A percentile compares a stretch with the other conserved stretches of the same genome.
These are phyloP conservation scores for Balaeniceps rex DNA, from an alignment of 2,113 vertebrate species.

Conservation along the genomic window DNA sequence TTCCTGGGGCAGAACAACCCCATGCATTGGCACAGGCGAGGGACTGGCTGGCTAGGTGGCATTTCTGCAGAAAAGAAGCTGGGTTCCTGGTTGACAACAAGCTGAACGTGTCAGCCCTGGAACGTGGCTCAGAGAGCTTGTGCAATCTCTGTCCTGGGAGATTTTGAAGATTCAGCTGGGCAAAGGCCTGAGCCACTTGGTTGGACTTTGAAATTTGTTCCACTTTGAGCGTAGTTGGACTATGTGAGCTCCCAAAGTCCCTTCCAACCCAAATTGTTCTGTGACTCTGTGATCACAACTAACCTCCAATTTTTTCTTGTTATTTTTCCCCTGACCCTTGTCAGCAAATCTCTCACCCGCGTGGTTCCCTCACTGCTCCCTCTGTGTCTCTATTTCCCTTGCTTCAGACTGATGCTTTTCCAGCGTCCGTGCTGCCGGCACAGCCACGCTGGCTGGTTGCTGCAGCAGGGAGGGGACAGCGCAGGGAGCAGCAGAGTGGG, in stretches of 20 bases:
- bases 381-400: not conserved
- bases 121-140: not conserved
- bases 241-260: not conserved
- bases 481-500: not conserved
- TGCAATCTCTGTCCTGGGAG: not conserved
- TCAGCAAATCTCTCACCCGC: not conserved
- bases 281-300: not conserved
- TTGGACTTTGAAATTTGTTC: not conserved
- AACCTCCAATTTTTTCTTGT: not conserved
- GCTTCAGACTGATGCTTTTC: not conserved
- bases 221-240: not conserved
- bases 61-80: not conserved
- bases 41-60: not conserved
- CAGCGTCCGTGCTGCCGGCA: not conserved
- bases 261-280: not conserved
- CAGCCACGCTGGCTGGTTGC: fast-evolving
- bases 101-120: not conserved
- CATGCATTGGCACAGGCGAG: not conserved
- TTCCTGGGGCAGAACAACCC: not conserved
- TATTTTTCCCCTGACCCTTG: not conserved
- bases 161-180: not conserved
- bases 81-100: not conserved
- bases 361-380: not conserved
- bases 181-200: not conserved
- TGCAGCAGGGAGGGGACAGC: not conserved